Conservation (phyloP, 2,888 invertebrate species). For the Eupelmus urozonus region DNA sequence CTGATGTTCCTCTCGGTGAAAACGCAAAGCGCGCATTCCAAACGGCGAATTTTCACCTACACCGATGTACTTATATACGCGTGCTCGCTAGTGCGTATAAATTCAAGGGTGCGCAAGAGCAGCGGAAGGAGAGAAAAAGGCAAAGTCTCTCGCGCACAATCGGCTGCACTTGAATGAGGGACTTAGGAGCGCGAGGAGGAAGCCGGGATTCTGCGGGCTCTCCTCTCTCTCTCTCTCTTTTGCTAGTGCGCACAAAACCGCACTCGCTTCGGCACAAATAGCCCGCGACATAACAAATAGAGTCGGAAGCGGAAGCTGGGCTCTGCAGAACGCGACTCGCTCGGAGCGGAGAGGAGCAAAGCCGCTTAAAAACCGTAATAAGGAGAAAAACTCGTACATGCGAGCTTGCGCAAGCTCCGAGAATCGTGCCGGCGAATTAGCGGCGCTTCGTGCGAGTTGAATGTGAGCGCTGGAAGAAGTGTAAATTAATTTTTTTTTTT, state of each 20-base stretch:
- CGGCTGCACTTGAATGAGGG: background rate
- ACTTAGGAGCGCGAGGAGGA: background rate
- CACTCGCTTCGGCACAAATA: conserved; percentile 1
- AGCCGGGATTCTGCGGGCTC: background rate
- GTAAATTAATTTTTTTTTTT: too few species aligned
- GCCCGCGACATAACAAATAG: conserved; percentile 4
- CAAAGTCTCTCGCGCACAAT: background rate
- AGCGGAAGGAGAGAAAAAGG: background rate
- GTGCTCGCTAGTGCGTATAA: background rate
- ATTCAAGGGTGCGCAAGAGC: background rate
- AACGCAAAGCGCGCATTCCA: background rate
- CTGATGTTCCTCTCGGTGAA: background rate
- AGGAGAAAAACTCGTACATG: background rate
- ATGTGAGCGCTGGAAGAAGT: too few species aligned
- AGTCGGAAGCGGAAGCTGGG: too few species aligned
- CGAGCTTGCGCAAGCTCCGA: background rate
- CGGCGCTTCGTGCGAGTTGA: too few species aligned
- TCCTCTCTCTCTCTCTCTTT: background rate
- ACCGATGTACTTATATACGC: background rate
- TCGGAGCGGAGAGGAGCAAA: background rate
- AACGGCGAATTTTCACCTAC: background rate
- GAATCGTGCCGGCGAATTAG: too few species aligned
- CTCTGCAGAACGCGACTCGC: background rate
- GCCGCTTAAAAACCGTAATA: conserved; percentile 32
- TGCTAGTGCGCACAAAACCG: background rate